Conservation (phyloP, 92 coral and sea anemone species). For the Actinostola sp. region DNA sequence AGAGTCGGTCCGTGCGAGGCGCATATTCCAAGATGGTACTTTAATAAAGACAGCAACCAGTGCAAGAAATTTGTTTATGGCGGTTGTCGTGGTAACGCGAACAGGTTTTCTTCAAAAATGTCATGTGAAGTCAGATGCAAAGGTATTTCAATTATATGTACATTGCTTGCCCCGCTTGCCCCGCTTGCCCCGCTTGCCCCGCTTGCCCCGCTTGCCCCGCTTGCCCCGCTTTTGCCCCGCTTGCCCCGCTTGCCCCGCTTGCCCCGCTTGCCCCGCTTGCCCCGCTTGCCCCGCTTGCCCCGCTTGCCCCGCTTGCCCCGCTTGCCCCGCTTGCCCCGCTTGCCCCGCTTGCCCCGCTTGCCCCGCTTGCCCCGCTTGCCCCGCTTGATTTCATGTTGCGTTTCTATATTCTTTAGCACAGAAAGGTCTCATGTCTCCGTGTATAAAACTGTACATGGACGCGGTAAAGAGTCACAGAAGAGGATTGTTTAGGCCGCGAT, state of each 20-base stretch:
- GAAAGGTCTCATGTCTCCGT: conserved; percentile 41
- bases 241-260: no score
- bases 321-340: no score
- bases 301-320: no score
- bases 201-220: no score
- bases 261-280: no score
- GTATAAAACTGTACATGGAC: conserved; percentile 48
- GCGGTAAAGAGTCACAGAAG: conserved; percentile 47
- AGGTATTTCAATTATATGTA: no score
- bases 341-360: no score
- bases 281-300: no score
- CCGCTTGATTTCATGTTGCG: not conserved
- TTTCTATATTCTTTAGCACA: conserved; percentile 13
- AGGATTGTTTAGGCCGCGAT: conserved; percentile 69
- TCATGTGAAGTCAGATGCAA: conserved; percentile 56
- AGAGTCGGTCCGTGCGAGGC: conserved; percentile 62
- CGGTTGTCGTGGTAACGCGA: conserved; percentile 82
- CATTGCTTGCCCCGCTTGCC: no score
- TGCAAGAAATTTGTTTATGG: conserved; percentile 76
- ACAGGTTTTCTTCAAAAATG: conserved; percentile 57
- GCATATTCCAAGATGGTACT: conserved; percentile 72
- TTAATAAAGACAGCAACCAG: conserved; percentile 32
- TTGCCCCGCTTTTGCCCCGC: no score
- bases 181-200: no score
- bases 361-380: no score